Base-by-base conservation (phyloP, 2,888 invertebrate genomes). In the Drosophila rubida region DNA sequence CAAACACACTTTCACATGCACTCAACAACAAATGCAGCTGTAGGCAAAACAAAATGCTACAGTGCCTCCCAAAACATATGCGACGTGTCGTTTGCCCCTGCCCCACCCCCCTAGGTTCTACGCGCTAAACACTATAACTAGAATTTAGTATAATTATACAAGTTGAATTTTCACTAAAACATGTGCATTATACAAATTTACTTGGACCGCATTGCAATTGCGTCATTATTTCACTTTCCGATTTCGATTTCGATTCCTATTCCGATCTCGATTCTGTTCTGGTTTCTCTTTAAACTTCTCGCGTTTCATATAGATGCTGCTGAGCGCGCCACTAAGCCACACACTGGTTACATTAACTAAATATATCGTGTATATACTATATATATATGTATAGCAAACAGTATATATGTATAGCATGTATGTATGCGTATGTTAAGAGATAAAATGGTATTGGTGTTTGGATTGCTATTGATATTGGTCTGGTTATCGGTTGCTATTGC, bases 241-340 rank as follows among this genome's bases (percentile, higher is more conserved):
- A 7, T 16, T 57, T 25, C n/a, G 14, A n/a, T 16, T 49, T 54
- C 2, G 6, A 25, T n/a, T 46, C 3, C n/a, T 42, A 9, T 37
- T n/a, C n/a, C 11, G n/a, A 1, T 32, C n/a, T 0, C 4, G n/a
- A 0, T 32, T 1, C 2, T 32, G 4, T n/a, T 32, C n/a, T 27
- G 30, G 11, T 4, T 30, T 30, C 4, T 11, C n/a, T n/a, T 14
- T 25, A n/a, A n/a, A n/a, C n/a, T n/a, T n/a, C n/a, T n/a, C n/a
- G n/a, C n/a, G 8, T 37, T 37, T 48, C 23, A 7, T 35, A 16
- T 46, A 9, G 48, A 30, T 66, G 30, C 25, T 66, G 45, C 55
- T 45, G 58, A 58, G 42, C 53, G 60, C 54, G 49, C 16, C 50
- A 50, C 42, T 69, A 69, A 63, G 70, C 70, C 69, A 69, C 70